Evolutionary conservation across 2,888 invertebrate species (phyloP).

Genomic region (Luperina nickerlii): DNA sequence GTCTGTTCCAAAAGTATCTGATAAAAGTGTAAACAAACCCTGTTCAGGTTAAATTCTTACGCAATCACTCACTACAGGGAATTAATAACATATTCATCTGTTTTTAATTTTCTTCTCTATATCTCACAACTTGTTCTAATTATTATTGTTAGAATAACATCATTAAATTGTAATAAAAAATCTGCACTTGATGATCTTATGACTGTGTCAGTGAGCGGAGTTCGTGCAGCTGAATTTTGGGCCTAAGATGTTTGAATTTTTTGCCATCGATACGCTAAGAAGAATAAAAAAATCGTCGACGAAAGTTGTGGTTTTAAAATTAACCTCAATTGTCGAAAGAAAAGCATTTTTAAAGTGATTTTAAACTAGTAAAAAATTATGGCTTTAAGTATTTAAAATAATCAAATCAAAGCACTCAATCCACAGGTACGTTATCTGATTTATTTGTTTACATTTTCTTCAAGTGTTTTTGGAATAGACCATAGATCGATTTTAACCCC

Average conservation of each 20-base stretch:
- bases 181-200: not conserved
- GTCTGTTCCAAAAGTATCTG: not conserved
- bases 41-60: not conserved
- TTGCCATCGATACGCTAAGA: not conserved
- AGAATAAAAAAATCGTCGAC: not conserved
- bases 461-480: not conserved
- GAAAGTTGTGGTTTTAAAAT: not conserved
- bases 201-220: not conserved
- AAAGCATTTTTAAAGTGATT: not conserved
- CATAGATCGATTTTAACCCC: conserved; percentile 19
- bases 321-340: not conserved
- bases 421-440: not conserved
- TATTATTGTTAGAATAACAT: not conserved
- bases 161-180: not conserved
- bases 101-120: not conserved
- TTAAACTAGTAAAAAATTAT: not conserved
- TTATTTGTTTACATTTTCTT: not conserved
- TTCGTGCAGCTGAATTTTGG: not conserved
- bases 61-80: not conserved
- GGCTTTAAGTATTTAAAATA: not conserved
- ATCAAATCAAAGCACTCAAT: not conserved
- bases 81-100: not conserved
- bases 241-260: not conserved
- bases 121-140: not conserved
- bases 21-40: not conserved